Conservation (phyloP, 1,140 invertebrate genomes). For the Trichonephila clavata region DNA sequence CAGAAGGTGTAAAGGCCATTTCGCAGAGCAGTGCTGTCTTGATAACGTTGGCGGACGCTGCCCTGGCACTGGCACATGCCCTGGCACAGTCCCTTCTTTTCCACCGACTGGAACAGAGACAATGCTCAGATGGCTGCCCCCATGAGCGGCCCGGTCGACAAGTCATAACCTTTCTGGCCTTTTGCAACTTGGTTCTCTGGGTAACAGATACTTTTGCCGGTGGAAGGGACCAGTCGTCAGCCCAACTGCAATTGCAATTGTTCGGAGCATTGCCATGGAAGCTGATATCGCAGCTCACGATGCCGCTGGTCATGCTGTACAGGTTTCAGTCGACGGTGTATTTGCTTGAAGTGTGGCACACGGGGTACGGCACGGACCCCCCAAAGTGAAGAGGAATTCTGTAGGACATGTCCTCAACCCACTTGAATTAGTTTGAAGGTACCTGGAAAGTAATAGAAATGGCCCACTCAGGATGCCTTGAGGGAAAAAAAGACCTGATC, state of each 20-base stretch:
- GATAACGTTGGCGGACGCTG: constrained; percentile 82
- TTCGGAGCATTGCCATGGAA: constrained; percentile 87
- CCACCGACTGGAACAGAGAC: constrained; percentile 68
- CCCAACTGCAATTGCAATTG: constrained; percentile 84
- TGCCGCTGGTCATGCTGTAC: constrained; percentile 87
- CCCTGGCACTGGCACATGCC: constrained; percentile 84
- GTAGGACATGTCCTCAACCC: too few relatives aligned
- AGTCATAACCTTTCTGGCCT: constrained; percentile 86
- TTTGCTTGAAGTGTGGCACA: constrained; percentile 87
- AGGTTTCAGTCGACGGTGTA: constrained; percentile 87
- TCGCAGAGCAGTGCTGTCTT: constrained; percentile 69
- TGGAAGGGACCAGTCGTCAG: constrained; percentile 84
- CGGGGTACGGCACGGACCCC: constrained; percentile 81
- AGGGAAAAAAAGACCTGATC: too few relatives aligned
- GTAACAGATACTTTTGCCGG: constrained; percentile 87
- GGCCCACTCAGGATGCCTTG: too few relatives aligned
- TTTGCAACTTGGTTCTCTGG: constrained; percentile 87
- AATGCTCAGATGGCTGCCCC: constrained; percentile 52
- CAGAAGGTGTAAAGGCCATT: neutral
- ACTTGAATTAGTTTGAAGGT: too few relatives aligned
- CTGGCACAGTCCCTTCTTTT: constrained; percentile 78
- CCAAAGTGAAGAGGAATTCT: neutral
- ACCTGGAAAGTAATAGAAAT: too few relatives aligned
- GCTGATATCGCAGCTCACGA: constrained; percentile 85
- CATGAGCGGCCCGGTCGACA: constrained; percentile 85